Evolutionary conservation across 2,888 invertebrate genomes (phyloP).

Genomic region (Parapristionchus giblindavisi): DNA sequence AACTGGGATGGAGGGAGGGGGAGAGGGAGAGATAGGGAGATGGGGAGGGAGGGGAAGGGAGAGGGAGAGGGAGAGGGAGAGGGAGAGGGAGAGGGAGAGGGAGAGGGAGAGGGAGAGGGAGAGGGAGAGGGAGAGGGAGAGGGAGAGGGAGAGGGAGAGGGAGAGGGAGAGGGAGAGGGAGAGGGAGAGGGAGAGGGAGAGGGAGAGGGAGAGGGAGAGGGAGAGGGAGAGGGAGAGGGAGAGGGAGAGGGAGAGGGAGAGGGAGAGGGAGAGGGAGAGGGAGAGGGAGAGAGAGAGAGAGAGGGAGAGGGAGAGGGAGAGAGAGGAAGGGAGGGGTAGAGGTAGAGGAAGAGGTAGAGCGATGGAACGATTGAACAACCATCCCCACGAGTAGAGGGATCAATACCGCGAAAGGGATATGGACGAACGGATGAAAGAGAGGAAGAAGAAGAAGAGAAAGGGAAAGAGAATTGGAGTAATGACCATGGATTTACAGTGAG

Average conservation of each 20-base stretch:
- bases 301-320: not conserved
- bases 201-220: not conserved
- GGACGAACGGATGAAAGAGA: constrained; percentile 8
- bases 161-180: not conserved
- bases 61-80: not conserved
- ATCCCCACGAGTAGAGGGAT: not conserved
- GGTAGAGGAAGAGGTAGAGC: not conserved
- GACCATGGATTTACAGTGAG: not conserved
- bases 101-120: not conserved
- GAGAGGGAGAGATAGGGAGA: no score
- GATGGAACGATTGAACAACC: not conserved
- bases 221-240: not conserved
- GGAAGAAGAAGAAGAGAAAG: not conserved
- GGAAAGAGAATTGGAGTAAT: not conserved
- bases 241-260: not conserved
- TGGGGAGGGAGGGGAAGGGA: not conserved
- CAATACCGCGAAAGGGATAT: not conserved
- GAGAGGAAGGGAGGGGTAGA: not conserved
- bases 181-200: not conserved
- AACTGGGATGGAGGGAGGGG: no score
- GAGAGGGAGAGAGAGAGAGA: not conserved
- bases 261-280: not conserved
- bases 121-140: not conserved
- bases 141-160: not conserved
- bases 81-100: constrained; percentile 8